Evolutionary conservation across 2,888 invertebrate species (phyloP).

Genomic region (Pterostichus madidus): DNA sequence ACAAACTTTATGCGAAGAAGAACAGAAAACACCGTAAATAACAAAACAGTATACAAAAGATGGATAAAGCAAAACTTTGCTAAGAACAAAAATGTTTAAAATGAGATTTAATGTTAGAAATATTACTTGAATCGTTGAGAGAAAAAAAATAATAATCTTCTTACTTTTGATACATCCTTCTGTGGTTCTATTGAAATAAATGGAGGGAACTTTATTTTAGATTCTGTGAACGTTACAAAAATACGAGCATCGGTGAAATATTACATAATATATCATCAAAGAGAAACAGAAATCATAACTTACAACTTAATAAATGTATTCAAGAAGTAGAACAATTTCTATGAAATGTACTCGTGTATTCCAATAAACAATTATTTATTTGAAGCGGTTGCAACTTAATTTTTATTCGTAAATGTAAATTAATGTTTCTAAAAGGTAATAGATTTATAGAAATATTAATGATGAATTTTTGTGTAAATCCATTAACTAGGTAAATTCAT

Average conservation of each 20-base stretch:
- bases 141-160: not conserved
- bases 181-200: not conserved
- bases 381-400: too few relatives aligned
- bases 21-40: constrained; percentile 1
- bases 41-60: not conserved
- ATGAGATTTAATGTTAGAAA: constrained; percentile 3
- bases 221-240: not conserved
- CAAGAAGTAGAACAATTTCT: too few relatives aligned
- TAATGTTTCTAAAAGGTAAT: too few relatives aligned
- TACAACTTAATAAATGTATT: too few relatives aligned
- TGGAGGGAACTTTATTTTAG: not conserved
- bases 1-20: constrained; percentile 24
- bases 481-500: too few relatives aligned
- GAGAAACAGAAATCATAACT: too few relatives aligned
- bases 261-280: too few relatives aligned
- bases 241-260: not conserved
- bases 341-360: too few relatives aligned
- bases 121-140: not conserved
- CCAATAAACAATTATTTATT: too few relatives aligned
- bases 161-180: not conserved
- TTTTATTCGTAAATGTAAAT: too few relatives aligned
- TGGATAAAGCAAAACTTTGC: not conserved
- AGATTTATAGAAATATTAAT: too few relatives aligned
- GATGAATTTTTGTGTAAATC: too few relatives aligned
- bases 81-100: not conserved